Evolutionary conservation across 2,113 vertebrate genomes (phyloP).

Genomic region (Urocolius indicus): DNA sequence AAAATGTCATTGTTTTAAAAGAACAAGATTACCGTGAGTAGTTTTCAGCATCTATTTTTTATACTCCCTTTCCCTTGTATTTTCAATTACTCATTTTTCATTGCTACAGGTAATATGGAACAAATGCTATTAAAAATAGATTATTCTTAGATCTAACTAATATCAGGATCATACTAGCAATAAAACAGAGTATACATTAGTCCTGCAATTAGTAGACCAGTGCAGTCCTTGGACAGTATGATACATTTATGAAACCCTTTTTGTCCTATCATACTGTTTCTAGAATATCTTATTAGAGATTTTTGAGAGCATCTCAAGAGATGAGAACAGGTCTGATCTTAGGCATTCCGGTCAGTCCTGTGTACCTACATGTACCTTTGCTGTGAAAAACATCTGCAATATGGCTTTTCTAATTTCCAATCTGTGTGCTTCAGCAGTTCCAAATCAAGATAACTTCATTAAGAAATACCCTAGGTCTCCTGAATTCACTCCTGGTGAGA

Average conservation of each 20-base stretch:
- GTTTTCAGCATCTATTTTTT: background rate
- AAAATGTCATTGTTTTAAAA: background rate
- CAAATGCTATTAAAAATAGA: background rate
- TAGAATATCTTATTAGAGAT: background rate
- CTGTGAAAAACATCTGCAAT: background rate
- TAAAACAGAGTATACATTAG: background rate
- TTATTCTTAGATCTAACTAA: background rate
- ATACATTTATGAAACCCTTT: background rate
- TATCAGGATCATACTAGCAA: background rate
- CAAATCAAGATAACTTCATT: background rate
- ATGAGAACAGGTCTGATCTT: background rate
- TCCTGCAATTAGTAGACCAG: background rate
- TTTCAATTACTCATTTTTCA: background rate
- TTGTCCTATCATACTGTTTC: background rate
- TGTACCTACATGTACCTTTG: background rate
- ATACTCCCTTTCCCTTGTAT: background rate
- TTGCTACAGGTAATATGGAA: background rate
- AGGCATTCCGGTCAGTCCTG: background rate
- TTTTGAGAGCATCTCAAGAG: background rate
- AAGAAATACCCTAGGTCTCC: background rate
- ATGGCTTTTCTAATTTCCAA: background rate
- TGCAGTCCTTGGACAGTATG: background rate
- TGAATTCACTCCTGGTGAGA: background rate
- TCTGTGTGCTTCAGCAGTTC: background rate
- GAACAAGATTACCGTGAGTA: background rate